Percentiles rank a stretch among this genome's conserved stretches.
Conservation (phyloP, 2,888 invertebrate species). For the Amiota mariae region DNA sequence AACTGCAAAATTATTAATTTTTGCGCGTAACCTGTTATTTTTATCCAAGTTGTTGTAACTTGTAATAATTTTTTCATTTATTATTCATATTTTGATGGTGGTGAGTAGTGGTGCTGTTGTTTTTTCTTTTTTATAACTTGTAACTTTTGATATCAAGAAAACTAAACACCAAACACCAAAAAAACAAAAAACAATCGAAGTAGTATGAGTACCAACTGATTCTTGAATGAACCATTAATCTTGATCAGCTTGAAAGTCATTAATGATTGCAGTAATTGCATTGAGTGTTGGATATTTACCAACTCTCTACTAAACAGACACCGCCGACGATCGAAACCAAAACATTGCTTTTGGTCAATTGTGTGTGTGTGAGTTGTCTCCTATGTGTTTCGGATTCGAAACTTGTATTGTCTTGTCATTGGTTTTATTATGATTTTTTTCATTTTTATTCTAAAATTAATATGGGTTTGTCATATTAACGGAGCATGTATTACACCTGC, state of each 20-base stretch:
- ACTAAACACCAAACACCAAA: neutral
- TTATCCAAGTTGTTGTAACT: slow-evolving; percentile 10
- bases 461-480: slow-evolving; percentile 60
- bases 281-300: slow-evolving; percentile 5
- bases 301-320: neutral
- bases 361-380: too few relatives aligned
- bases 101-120: slow-evolving; percentile 29
- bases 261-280: slow-evolving; percentile 64
- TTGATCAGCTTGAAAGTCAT: slow-evolving; percentile 61
- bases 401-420: slow-evolving; percentile 37
- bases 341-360: neutral
- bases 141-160: slow-evolving; percentile 49
- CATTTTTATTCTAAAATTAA: slow-evolving; percentile 45
- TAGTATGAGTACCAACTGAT: slow-evolving; percentile 49
- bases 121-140: slow-evolving; percentile 35
- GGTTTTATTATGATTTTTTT: slow-evolving; percentile 32
- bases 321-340: neutral
- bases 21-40: slow-evolving; percentile 28
- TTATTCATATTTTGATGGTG: slow-evolving; percentile 15
- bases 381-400: slow-evolving; percentile 25
- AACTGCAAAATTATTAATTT: slow-evolving; percentile 26
- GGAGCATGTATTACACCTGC: slow-evolving; percentile 60
- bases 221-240: slow-evolving; percentile 68
- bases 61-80: slow-evolving; percentile 20
- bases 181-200: neutral